Percentiles rank a stretch among this genome's conserved stretches.
Conservation (phyloP, 2,113 vertebrate genomes). For the Myocastor coypus region DNA sequence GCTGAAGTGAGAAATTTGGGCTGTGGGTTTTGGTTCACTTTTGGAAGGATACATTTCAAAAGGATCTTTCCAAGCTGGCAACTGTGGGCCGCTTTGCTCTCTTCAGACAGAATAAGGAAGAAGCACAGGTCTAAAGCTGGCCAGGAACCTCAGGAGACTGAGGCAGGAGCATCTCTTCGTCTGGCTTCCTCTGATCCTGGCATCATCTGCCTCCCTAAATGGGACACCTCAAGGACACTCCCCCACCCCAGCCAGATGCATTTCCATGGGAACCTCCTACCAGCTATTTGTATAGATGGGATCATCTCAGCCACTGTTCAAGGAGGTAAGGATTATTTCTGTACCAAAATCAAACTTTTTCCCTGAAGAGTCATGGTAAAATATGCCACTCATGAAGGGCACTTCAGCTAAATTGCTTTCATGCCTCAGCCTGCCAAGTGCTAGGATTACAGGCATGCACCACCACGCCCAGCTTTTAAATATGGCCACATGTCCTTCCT, state of each 20-base stretch:
- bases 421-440: no score
- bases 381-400: neutral
- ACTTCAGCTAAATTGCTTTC: neutral
- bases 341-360: neutral
- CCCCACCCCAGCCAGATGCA: rapidly evolving
- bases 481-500: neutral
- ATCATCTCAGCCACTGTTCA: neutral
- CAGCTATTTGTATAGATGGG: neutral
- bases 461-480: neutral
- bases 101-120: no score
- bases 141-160: neutral
- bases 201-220: neutral
- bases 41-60: neutral
- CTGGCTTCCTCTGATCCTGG: neutral
- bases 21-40: neutral
- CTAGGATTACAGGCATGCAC: no score
- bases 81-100: neutral
- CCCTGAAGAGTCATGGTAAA: neutral
- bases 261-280: rapidly evolving
- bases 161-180: neutral
- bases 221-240: neutral
- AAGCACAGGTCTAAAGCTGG: no score
- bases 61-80: neutral
- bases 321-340: neutral
- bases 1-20: neutral